Evolutionary conservation across 2,797 vertebrate species (phyloP), one percentile per base, ranked within the genome.

Genomic region (Thunnus albacares): DNA sequence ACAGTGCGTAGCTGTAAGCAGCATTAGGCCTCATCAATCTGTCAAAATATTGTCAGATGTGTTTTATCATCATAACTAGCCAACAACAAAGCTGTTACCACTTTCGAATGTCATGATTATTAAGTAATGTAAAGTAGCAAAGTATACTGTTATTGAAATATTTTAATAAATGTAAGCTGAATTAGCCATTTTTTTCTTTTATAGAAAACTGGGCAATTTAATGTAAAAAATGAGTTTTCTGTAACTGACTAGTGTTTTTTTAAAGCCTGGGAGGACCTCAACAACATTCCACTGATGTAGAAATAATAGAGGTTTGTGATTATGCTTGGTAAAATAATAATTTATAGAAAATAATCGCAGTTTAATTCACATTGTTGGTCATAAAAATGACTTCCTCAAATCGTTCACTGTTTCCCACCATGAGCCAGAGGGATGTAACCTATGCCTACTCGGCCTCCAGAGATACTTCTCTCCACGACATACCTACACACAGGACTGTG

Each of bases 401-500:
- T 58, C 14, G 22, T 38, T 75, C 30, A 20, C 56, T 26, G 6
- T 62, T 60, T 72, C 43, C 35, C 33, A 15, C 51, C 14, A 5
- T 41, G 24, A 66, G n/a, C 45, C 63, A 51, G 61, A 45, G 67
- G 14, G 63, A 73, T 28, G 59, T 53, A 53, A 64, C 59, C 30
- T 77, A 0, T 89, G 43, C 90, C 91, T 86, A 79, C 81, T 89
- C 80, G 88, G 82, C 63, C 71, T 33, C 60, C 52, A 71, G 87
- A 72, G 38, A 71, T 26, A 0, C 81, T 14, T n/a, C 81, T 61
- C 91, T 90, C 91, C 92, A 91, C 80, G 35, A 92, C 90, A 63
- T 77, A 87, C 84, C 87, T 89, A 71, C 76, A 79, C 75, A 47
- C 53, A 62, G 22, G 65, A 17, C 41, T 28, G 60, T n/a, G 57